Conservation (phyloP, 2,113 vertebrate species). For the Engystomops pustulosus region DNA sequence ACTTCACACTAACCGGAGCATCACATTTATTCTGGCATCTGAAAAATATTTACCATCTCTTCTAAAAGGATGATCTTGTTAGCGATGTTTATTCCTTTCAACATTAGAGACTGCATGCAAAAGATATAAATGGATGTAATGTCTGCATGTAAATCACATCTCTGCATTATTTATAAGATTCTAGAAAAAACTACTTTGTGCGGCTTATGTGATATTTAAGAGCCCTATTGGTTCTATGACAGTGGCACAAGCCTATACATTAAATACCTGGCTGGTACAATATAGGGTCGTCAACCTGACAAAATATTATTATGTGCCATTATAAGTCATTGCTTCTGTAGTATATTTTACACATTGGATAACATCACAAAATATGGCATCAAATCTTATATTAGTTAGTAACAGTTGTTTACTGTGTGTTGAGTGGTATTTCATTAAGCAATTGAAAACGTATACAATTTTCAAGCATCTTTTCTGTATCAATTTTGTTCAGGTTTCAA, state of each 20-base stretch:
- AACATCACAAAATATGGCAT: not conserved
- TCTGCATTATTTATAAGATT: constrained; percentile 52
- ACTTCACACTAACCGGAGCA: constrained; percentile 33
- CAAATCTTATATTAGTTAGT: no score
- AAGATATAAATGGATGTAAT: constrained; percentile 43
- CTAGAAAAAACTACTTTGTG: constrained; percentile 57
- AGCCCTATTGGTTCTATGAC: constrained; percentile 38
- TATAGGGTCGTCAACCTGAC: not conserved
- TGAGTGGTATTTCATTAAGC: no score
- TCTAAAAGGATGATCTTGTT: constrained; percentile 46
- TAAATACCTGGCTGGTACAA: not conserved
- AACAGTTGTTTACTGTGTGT: no score
- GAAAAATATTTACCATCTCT: constrained; percentile 59
- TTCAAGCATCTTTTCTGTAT: no score
- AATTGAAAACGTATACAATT: no score
- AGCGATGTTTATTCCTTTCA: constrained; percentile 7
- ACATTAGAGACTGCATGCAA: constrained; percentile 51
- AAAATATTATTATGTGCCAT: not conserved
- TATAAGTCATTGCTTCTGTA: not conserved
- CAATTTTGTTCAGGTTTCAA: no score
- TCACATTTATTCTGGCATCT: constrained; percentile 14
- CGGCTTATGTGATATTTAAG: constrained; percentile 62
- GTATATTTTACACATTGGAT: not conserved
- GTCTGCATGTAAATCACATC: constrained; percentile 49
- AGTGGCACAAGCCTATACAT: not conserved